Base-by-base conservation (phyloP, 1,140 invertebrate species). In the Zaprionus kolodkinae region DNA sequence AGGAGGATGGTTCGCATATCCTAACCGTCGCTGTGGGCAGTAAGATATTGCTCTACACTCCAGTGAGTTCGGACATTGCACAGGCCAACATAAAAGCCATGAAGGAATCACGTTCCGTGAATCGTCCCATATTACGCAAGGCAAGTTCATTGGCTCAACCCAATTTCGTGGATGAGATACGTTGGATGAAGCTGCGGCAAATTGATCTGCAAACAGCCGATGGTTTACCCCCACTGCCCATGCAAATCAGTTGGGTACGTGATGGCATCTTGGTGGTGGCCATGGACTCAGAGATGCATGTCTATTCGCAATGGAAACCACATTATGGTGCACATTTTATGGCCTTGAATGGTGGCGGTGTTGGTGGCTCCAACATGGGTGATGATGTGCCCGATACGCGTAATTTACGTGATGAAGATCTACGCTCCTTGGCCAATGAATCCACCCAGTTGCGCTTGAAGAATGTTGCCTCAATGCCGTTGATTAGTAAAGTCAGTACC, bases 231-330 rank as follows among this genome's bases (percentile, higher is more conserved):
- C 98, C 99, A 0, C 92, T 99, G 13, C 99, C 99, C 0, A 99
- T 99, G 96, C 98, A 99, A 91, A 97, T 99, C 74, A 99, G 97
- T 0, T 99, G 99, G 99, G 98, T 99, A 0, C 94, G 99, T 35
- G 98, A 99, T 88, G 99, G 99, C 4, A 98, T 99, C 74, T 93
- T 99, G 4, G 97, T 99, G 0, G 98, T 99, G 6, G 99, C 98
- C 25, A 99, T 99, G 98, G 98, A 99, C 91, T 99, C 98, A 35
- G 99, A 99, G 93, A 99, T 99, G 98, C 98, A 99, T 85, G 98
- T 99, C 0, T 99, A 99, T 91, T 99, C 98, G 0, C 99, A 99
- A 92, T 99, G 99, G 99, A 97, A 97, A 82, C 96, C 96, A 0
- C 81, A 92, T 6, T 80, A 87, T 60, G 81, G 79, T 21, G 64